Evolutionary conservation across 2,113 vertebrate genomes (phyloP), one percentile per base, ranked within the genome.

Genomic region (Nothoprocta perdicaria): DNA sequence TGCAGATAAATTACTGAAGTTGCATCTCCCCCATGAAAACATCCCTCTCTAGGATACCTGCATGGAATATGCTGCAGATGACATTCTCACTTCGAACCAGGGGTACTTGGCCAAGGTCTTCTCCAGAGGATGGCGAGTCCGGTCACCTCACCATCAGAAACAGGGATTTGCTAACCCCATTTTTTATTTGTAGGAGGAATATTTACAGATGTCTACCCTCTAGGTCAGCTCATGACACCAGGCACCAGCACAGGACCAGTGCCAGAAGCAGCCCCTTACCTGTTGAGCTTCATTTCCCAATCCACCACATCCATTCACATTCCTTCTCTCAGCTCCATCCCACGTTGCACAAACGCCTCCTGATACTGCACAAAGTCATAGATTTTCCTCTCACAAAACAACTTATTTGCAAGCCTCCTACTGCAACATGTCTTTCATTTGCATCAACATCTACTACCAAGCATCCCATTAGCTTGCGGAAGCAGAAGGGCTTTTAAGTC

Each of bases 401-500:
- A 10, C 0, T 45, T 33, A 14, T 57, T 46, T 76, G 52, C 53
- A 6, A 1, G 15, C 14, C 38, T 80, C 43, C 71, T 55, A 2
- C 21, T 46, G 55, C 19, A 40, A 18, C 1, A 6, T 21, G 14
- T 50, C 55, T 77, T 77, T 85, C 18, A 11, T 88, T 65, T 53
- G 21, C 55, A 58, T 33, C 33, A 63, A 80, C 63, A 89, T 69
- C 67, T 15, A 6, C 48, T 45, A 81, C 48, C 86, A 93, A 86
- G 58, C 63, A 45, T 24, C 15, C 6, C 71, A 31, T 55, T 84
- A 60, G 66, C 65, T 61, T 75, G 75, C 80, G 69, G 23, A 80
- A 95, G 52, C 35, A 57, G 24, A 63, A 43, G 79, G 8, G 38
- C 38, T 38, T 94, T 91, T 27, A 62, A 75, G 71, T 84, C 60